Conservation (phyloP, 2,113 vertebrate species). For the Gymnogyps californianus region DNA sequence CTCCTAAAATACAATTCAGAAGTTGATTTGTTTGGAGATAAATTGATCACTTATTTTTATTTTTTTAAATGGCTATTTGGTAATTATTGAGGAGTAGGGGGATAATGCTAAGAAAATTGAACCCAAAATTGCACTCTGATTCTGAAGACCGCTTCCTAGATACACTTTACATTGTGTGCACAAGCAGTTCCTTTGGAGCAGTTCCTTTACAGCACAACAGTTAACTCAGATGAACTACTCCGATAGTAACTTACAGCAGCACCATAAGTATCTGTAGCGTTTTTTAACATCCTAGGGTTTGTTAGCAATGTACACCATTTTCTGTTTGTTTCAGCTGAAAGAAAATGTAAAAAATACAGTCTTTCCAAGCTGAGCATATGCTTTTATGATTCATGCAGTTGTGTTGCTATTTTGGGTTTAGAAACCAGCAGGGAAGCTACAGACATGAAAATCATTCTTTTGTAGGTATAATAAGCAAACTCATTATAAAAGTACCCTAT, state of each 20-base stretch:
- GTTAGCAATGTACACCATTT: background rate
- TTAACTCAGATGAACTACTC: background rate
- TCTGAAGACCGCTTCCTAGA: background rate
- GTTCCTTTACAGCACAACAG: background rate
- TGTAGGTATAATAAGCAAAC: constrained; percentile 24
- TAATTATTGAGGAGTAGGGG: background rate
- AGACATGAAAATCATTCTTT: constrained; percentile 36
- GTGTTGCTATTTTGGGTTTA: constrained; percentile 40
- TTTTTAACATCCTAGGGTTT: background rate
- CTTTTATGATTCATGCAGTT: constrained; percentile 45
- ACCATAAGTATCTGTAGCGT: background rate
- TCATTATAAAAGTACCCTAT: background rate
- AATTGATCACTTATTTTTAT: background rate
- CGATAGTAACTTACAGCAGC: background rate
- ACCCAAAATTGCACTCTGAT: background rate
- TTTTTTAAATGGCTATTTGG: background rate
- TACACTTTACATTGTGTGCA: background rate
- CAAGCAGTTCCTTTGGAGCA: background rate
- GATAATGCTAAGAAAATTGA: background rate
- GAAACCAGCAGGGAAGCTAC: constrained; percentile 11
- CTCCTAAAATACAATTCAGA: background rate
- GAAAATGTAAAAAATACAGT: background rate
- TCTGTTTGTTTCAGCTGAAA: constrained; percentile 38
- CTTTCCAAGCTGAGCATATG: background rate
- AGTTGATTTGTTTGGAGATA: background rate